Percentiles rank a stretch among this genome's conserved stretches.
phyloP scores from a whole-genome alignment of 2,797 vertebrate species.

The Salarias fasciatus region DNA sequence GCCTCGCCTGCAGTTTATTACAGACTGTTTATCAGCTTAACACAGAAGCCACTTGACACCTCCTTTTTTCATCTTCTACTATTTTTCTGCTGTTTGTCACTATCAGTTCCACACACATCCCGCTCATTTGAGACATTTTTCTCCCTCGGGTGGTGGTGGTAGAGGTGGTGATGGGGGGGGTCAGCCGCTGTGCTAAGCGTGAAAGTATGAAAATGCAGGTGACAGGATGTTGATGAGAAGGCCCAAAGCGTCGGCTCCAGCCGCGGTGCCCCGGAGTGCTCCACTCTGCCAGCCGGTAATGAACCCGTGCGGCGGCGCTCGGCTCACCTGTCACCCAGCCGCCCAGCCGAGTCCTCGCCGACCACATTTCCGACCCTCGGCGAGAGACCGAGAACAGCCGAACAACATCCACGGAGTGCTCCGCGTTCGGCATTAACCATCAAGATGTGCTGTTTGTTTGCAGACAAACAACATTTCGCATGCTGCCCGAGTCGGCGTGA shows the following conservation, averaged over 20 bases:
- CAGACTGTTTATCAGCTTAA: slow-evolving; percentile 21
- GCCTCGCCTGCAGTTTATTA: neutral
- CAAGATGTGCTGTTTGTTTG: slow-evolving; percentile 42
- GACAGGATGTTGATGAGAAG: slow-evolving; percentile 76
- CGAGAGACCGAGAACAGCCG: slow-evolving; percentile 22
- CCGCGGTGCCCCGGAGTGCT: slow-evolving; percentile 57
- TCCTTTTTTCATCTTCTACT: slow-evolving; percentile 1
- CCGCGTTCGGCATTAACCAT: slow-evolving; percentile 23
- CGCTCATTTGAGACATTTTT: slow-evolving; percentile 48
- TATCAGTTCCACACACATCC: slow-evolving; percentile 26
- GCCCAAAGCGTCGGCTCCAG: slow-evolving; percentile 56
- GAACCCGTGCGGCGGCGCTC: slow-evolving; percentile 52
- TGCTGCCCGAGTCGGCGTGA: slow-evolving; percentile 14
- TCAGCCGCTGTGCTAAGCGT: slow-evolving; percentile 44
- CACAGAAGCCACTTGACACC: slow-evolving; percentile 18
- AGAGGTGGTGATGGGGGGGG: neutral
- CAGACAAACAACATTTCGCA: slow-evolving; percentile 28
- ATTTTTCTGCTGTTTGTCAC: slow-evolving; percentile 30
- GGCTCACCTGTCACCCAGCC: slow-evolving; percentile 54
- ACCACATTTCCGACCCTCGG: slow-evolving; percentile 15
- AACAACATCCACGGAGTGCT: slow-evolving; percentile 14
- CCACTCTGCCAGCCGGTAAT: slow-evolving; percentile 61
- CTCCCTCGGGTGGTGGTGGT: neutral
- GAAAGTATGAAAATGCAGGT: slow-evolving; percentile 66
- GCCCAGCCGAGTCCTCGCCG: slow-evolving; percentile 37